phyloP scores from a whole-genome alignment of 2,797 vertebrate genomes.

The Sebastes variabilis region DNA sequence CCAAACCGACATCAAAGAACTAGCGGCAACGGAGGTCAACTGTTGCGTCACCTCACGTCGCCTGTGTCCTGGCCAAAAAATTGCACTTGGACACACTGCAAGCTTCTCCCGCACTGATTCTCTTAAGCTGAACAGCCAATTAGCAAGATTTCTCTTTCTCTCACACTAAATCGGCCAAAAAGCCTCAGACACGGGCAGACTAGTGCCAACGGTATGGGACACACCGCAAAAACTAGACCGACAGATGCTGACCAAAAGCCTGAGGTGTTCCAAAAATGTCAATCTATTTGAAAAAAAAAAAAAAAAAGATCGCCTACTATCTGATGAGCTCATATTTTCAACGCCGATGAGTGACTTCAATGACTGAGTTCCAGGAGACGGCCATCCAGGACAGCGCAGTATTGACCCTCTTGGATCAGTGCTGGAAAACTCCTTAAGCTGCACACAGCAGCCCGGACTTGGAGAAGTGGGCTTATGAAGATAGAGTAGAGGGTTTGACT shows the following conservation, averaged over 20 bases:
- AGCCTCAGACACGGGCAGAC: too few species aligned
- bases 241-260: too few species aligned
- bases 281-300: background rate
- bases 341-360: background rate
- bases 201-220: too few species aligned
- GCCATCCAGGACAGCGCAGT: background rate
- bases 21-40: too few species aligned
- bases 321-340: background rate
- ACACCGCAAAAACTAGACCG: too few species aligned
- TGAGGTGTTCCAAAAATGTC: background rate
- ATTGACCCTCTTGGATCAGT: background rate
- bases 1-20: background rate
- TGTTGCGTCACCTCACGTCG: too few species aligned
- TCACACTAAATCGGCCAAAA: too few species aligned
- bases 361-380: background rate
- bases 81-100: too few species aligned
- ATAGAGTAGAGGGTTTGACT: conserved; percentile 3
- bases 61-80: background rate
- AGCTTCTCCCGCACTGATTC: rapidly evolving
- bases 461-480: background rate
- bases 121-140: too few species aligned
- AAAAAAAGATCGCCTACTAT: background rate
- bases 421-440: conserved; percentile 1
- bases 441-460: conserved; percentile 1
- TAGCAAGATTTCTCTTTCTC: too few species aligned